phyloP scores from a whole-genome alignment of 2,888 invertebrate genomes.

The Cryptosula pallasiana region DNA sequence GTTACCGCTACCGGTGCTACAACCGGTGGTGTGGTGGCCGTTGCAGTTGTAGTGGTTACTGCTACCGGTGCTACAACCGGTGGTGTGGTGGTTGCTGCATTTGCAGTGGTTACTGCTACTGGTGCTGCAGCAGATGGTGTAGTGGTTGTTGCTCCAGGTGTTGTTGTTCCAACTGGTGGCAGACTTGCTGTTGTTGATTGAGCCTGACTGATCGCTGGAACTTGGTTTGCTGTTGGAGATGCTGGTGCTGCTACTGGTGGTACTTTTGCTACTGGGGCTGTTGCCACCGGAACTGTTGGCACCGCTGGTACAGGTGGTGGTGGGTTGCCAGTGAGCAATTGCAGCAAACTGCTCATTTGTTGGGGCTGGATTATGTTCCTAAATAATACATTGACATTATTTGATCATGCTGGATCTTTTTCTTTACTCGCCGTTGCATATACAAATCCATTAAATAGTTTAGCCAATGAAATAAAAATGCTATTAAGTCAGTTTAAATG shows the following conservation, averaged over 20 bases:
- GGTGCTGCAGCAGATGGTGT: not conserved
- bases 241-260: constrained; percentile 1
- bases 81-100: not conserved
- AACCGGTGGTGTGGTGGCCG: not conserved
- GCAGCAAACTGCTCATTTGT: not conserved
- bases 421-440: too few species aligned
- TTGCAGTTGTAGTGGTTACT: not conserved
- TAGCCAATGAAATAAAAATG: not conserved
- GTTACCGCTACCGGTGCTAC: not conserved
- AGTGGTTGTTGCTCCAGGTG: not conserved
- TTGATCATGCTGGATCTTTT: too few species aligned
- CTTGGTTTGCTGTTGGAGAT: not conserved
- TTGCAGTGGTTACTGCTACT: not conserved
- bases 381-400: too few species aligned
- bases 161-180: not conserved
- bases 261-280: not conserved
- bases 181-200: not conserved
- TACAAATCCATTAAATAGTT: not conserved
- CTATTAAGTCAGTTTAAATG: too few species aligned
- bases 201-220: not conserved
- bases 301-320: not conserved
- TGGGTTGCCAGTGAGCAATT: not conserved
- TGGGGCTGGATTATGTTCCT: not conserved
- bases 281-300: not conserved
- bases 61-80: not conserved